phyloP scores from a whole-genome alignment of 2,888 invertebrate genomes.

The Agonopterix subpropinquella region DNA sequence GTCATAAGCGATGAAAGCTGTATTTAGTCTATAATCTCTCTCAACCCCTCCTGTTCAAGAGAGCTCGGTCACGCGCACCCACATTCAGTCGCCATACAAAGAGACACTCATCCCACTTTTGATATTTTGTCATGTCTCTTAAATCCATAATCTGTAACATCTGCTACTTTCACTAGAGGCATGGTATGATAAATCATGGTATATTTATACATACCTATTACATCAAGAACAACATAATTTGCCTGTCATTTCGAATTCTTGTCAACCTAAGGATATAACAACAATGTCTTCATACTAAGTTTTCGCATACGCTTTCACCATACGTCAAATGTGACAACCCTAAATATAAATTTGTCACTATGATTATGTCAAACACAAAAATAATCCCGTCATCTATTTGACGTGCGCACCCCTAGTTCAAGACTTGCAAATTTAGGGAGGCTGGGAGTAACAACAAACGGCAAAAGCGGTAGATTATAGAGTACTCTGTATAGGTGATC shows the following conservation, averaged over 20 bases:
- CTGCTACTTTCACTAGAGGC: constrained; percentile 23
- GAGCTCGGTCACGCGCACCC: constrained; percentile 37
- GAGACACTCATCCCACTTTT: constrained; percentile 37
- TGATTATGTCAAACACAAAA: constrained; percentile 75
- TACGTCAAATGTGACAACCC: constrained; percentile 53
- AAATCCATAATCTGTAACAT: constrained; percentile 25
- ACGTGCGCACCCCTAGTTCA: constrained; percentile 54
- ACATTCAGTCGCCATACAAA: constrained; percentile 35
- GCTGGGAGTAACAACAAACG: constrained; percentile 40
- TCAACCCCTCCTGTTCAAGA: constrained; percentile 25
- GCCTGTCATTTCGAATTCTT: background rate
- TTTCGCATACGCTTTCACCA: constrained; percentile 11
- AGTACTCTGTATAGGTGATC: constrained; percentile 65
- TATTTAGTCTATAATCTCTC: constrained; percentile 41
- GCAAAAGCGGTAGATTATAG: constrained; percentile 60
- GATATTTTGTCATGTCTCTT: constrained; percentile 27
- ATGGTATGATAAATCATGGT: background rate
- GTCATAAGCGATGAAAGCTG: constrained; percentile 33
- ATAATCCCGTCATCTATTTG: constrained; percentile 74
- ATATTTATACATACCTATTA: background rate
- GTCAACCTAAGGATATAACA: background rate
- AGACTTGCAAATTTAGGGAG: constrained; percentile 66
- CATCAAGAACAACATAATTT: background rate
- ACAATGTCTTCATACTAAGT: too few relatives aligned
- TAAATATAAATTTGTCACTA: constrained; percentile 72